Evolutionary conservation across 1,140 invertebrate species (phyloP).

Genomic region (Tetranychus urticae): DNA sequence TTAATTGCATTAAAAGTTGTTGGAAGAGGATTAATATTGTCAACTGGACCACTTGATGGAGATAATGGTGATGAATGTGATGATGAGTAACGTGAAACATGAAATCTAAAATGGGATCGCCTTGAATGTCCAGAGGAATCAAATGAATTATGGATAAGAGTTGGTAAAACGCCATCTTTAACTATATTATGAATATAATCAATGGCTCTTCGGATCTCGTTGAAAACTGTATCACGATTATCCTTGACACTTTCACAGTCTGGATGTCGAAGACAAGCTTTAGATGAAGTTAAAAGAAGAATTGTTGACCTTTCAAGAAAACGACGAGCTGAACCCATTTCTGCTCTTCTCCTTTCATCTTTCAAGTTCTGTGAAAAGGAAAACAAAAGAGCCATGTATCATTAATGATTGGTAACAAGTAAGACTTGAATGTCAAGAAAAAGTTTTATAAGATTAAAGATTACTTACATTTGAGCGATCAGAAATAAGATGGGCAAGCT

Average conservation of each 20-base stretch:
- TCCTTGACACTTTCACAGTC: conserved; percentile 73
- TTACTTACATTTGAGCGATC: conserved; percentile 25
- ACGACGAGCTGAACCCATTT: conserved; percentile 80
- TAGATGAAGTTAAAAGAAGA: conserved; percentile 86
- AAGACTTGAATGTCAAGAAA: too few relatives aligned
- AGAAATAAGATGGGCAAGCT: conserved; percentile 73
- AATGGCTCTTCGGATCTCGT: conserved; percentile 81
- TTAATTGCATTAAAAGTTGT: conserved; percentile 53
- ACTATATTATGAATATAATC: conserved; percentile 93
- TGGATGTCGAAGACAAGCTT: conserved; percentile 76
- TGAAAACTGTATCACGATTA: conserved; percentile 83
- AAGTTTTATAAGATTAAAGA: too few relatives aligned
- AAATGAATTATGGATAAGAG: conserved; percentile 15
- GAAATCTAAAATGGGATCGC: neutral
- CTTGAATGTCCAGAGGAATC: too few relatives aligned
- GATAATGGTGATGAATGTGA: neutral
- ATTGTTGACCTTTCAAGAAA: conserved; percentile 88
- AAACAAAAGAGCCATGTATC: too few relatives aligned
- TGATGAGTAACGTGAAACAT: neutral
- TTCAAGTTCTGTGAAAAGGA: conserved; percentile 25
- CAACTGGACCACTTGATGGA: conserved; percentile 21
- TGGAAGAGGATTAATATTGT: conserved; percentile 35
- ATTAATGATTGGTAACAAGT: too few relatives aligned
- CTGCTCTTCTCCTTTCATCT: conserved; percentile 74
- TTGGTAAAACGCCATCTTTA: conserved; percentile 57